Evolutionary conservation across 1,140 invertebrate species (phyloP), one percentile per base, ranked within the genome.

Genomic region (Akabosia matsudoensis): DNA sequence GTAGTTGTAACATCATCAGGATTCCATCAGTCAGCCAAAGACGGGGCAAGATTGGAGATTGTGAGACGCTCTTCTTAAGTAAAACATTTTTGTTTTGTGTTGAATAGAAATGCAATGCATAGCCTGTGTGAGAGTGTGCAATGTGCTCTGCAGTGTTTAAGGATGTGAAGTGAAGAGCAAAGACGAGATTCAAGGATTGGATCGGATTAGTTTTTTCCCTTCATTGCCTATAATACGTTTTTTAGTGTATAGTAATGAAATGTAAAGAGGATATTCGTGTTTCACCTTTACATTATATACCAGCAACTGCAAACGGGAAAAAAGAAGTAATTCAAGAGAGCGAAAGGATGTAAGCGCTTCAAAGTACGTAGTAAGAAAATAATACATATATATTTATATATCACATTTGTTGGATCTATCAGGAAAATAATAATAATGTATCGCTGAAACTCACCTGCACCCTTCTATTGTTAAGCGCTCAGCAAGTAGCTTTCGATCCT

Each of bases 1-100:
- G 31, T 61, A 7, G 22, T 61, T 10, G 30, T 67, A 67, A 30
- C 61, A 67, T 67, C 61, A 67, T 31, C 61, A 67, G 24, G 24
- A 67, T 67, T 61, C 54, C 61, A 67, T 67, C 61, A 67, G 61
- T 67, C 61, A 67, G 61, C 31, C 61, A 67, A 61, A 67, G 54
- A 61, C 13, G 24, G 54, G 24, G n/a, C 24, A n/a, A 24, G 54
- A 22, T 51, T 10, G 18, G 37, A 45, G 37, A 45, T 45, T 10
- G 37, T 10, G 37, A 45, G 37, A 45, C 18, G 7, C 18, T 18
- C 18, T 18, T 45, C 37, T 18, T 7, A 7, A 45, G 7, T 45
- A 7, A 7, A 45, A 45, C 37, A 45, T 10, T 18, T 10, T 45
- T n/a, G n/a, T n/a, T n/a, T n/a, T n/a, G n/a, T n/a, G n/a, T n/a